Base-by-base conservation (phyloP, 2,797 vertebrate genomes). In the Emys orbicularis region DNA sequence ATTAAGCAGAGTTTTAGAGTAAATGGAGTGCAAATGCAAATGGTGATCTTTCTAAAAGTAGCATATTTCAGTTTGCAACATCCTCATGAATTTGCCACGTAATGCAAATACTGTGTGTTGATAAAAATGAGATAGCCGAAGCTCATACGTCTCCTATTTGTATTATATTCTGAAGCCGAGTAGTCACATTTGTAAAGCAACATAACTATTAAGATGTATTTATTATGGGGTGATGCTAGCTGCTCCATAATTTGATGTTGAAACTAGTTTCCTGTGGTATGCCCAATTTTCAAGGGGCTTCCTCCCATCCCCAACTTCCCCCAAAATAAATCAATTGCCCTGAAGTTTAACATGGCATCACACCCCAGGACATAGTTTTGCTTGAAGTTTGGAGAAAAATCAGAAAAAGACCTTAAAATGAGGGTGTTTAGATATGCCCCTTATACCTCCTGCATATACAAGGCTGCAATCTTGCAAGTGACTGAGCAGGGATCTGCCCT, bases 211-310 rank as follows among this genome's bases (percentile, higher is more conserved):
- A 90, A 95, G 68, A 92, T 87, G 41, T 89, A 93, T 93, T 96
- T 96, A 90, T 96, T 91, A 93, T 86, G 74, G 90, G 86, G 61
- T 25, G 84, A 12, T 11, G 23, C n/a, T 90, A 61, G 88, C 86
- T 92, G 57, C 92, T 94, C 90, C 59, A 91, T 86, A 87, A 94
- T 95, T 96, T 85, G 94, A 91, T 41, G 65, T 49, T 49, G 68
- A 92, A 86, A 54, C 57, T 79, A 56, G 29, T 56, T 91, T 94
- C 94, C 77, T 54, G 80, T 4, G 1, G 15, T 47, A 87, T 92
- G 34, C 5, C 8, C 74, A 0, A 0, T 80, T 82, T 83, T 25
- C 23, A 88, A 56, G 16, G 19, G 47, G 37, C 84, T 68, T 37
- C 65, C 65, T 37, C n/a, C 18, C 68, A 15, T n/a, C 90, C 50